Base-by-base conservation (phyloP, 1,140 invertebrate genomes). In the Lucilia sericata region DNA sequence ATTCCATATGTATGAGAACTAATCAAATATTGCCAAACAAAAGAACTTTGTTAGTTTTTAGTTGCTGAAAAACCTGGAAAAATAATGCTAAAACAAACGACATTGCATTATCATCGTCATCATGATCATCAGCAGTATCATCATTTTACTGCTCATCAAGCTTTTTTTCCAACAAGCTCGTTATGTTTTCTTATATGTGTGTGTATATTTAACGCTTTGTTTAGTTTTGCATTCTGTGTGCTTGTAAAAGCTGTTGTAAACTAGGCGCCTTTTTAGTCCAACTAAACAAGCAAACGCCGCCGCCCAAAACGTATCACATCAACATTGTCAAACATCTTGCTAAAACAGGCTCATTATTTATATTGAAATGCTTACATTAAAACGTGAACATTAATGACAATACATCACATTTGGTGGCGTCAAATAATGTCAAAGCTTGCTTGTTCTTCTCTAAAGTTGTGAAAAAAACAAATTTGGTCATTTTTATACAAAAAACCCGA, bases 21-120 rank as follows among this genome's bases (percentile, higher is more conserved):
- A 88, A 89, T 89, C 88, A 87, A 88, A 89, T 88, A 89, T 88
- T 49, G 86, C 86, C 88, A 89, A 89, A 89, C 88, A 89, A 89
- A 89, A 89, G 88, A 89, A 80, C 42, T 80, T 80, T 89, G 76
- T 80, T 80, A 70, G 65, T 70, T 19, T 70, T 21, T 70, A 55
- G 17, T 55, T 17, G 25, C 25, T 30, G 25, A 60, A 14, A 60
- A 17, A 60, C 55, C 14, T 14, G n/a, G 7, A 60, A 30, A 30
- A n/a, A 60, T n/a, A 60, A n/a, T 70, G 65, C 21, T 70, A 70
- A 70, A 70, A 49, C 42, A 78, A 78, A 78, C 42, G 42, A 80
- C n/a, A 42, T 47, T 49, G n/a, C 76, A 51, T 13, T 12, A 80
- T 51, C 76, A 25, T 74, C 21, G 13, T 34, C 2, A 42, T 42